Percentiles rank a stretch among this genome's conserved stretches.
These are phyloP conservation scores for Enchytraeus crypticus DNA, from an alignment of 2,888 invertebrate species.

Conservation along the genomic window DNA sequence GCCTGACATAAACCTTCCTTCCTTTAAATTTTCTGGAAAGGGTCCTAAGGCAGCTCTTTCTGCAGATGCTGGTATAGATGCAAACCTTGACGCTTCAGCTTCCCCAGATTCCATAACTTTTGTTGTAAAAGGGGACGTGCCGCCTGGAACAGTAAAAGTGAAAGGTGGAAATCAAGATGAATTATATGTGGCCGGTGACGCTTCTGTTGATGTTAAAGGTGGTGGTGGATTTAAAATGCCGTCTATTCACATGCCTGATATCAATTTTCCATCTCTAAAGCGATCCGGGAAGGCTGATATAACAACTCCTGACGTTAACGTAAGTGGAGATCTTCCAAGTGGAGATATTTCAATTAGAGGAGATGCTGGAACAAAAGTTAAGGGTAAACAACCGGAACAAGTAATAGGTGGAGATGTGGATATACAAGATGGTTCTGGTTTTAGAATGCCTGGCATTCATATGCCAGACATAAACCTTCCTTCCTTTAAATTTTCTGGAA, in stretches of 20 bases:
- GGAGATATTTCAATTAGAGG: too few relatives aligned
- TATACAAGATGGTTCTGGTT: background rate
- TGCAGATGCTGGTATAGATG: background rate
- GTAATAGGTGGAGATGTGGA: background rate
- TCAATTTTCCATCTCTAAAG: too few relatives aligned
- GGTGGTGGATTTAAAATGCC: too few relatives aligned
- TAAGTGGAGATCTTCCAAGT: background rate
- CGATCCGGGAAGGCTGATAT: too few relatives aligned
- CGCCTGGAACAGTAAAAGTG: background rate
- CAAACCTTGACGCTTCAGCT: background rate
- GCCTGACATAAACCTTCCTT: background rate
- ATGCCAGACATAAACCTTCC: too few relatives aligned
- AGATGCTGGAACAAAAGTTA: too few relatives aligned
- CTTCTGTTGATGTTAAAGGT: too few relatives aligned
- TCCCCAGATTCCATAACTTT: background rate
- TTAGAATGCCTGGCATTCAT: background rate
- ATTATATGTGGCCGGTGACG: background rate
- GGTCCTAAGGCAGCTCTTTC: background rate
- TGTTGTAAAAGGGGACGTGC: constrained; percentile 1
- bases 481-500: background rate
- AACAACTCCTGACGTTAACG: too few relatives aligned
- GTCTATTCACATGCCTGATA: too few relatives aligned
- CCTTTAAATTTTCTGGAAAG: background rate
- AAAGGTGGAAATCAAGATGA: constrained; percentile 1
- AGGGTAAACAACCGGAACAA: background rate